phyloP scores from a whole-genome alignment of 2,113 vertebrate genomes.

The Poicephalus meyeri region DNA sequence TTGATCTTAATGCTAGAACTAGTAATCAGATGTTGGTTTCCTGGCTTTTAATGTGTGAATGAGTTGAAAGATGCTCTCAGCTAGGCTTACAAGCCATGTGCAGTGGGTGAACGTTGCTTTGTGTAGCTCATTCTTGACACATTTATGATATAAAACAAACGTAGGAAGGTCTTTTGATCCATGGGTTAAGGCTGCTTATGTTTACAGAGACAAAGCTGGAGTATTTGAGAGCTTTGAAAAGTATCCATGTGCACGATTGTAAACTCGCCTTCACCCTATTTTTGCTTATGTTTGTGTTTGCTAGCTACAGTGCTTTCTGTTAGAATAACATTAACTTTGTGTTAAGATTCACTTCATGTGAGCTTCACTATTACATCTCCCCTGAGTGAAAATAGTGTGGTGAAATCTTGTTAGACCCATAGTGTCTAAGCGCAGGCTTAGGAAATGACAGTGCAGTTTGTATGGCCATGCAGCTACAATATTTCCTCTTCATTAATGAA shows the following conservation, averaged over 20 bases:
- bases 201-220: neutral
- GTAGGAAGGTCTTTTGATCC: neutral
- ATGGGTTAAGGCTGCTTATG: neutral
- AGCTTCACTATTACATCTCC: neutral
- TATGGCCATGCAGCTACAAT: neutral
- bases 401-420: neutral
- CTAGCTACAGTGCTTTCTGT: neutral
- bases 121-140: neutral
- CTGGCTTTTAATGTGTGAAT: constrained; percentile 23
- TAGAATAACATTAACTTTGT: neutral
- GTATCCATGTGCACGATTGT: neutral
- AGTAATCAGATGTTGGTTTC: neutral
- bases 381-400: neutral
- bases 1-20: constrained; percentile 6
- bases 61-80: constrained; percentile 7
- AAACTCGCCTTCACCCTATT: neutral
- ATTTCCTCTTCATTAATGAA: neutral
- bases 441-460: neutral
- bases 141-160: neutral
- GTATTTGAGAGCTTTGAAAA: neutral
- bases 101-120: neutral
- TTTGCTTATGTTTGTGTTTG: neutral
- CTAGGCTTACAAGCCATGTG: constrained; percentile 1
- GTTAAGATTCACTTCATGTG: neutral
- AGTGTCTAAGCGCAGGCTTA: neutral